Evolutionary conservation across 1,140 invertebrate genomes (phyloP), one percentile per base, ranked within the genome.

Genomic region (Andricus grossulariae): DNA sequence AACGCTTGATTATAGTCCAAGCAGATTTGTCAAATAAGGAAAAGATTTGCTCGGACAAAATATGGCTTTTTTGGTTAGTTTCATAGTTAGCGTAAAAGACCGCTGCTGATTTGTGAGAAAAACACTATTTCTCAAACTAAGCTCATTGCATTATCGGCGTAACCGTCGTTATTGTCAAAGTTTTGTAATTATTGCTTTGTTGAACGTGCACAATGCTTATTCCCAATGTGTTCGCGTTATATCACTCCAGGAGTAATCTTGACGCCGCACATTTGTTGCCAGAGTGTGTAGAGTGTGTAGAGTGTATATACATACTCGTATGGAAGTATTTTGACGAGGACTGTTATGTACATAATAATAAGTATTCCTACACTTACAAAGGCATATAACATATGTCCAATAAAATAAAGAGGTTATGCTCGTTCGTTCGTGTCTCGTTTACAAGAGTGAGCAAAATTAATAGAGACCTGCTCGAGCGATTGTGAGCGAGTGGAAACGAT

Each of bases 261-360:
- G 60, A 76, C 77, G 70, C 71, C 79, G 73, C n/a, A 76, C 50
- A 51, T 11, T 51, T 74, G 72, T 71, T 32, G 32, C 39, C 25
- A 16, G 15, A 66, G 25, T 66, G 60, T 66, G 57, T 66, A 32
- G n/a, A 66, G n/a, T 66, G 25, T 39, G 57, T 66, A 32, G 39
- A 66, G n/a, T 66, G 25, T 39, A 39, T 32, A 39, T 39, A 21
- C 25, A 32, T 32, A 16, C 10, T 39, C 39, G 39, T 66, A 39
- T 3, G 16, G 13, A 39, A 45, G 39, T 45, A 66, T 66, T 66
- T 66, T 66, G 32, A 66, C 60, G 39, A 66, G 32, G 12, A 66
- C 32, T 66, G 25, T 32, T 66, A 32, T 66, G 60, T 66, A 66
- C 60, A 16, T 66, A 66, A 66, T 66, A 66, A 66, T 66, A 66